Evolutionary conservation across 2,113 vertebrate species (phyloP).

Genomic region (Phodopus roborovskii): DNA sequence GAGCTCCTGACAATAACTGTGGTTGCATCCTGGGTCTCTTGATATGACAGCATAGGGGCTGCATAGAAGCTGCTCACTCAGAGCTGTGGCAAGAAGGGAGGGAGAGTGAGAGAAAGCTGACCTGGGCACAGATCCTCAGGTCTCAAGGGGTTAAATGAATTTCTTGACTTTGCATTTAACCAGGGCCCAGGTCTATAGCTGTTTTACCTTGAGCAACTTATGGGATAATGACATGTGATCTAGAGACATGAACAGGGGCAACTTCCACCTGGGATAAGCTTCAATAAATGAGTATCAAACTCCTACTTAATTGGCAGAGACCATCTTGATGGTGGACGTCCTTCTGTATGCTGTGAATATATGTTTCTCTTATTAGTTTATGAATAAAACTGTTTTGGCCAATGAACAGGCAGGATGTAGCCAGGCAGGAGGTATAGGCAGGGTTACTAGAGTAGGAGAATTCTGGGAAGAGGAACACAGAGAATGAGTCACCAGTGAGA

Average conservation of each 20-base stretch:
- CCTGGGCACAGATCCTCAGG: background rate
- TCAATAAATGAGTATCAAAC: background rate
- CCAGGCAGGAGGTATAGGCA: no score
- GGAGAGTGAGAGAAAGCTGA: background rate
- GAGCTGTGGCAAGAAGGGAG: background rate
- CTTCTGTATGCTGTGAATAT: no score
- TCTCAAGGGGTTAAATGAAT: background rate
- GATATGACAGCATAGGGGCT: background rate
- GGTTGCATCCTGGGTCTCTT: background rate
- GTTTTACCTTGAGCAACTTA: slow-evolving; percentile 58
- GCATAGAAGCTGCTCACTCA: background rate
- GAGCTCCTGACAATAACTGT: background rate
- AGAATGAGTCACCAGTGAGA: no score
- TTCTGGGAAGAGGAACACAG: no score
- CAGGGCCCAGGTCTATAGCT: slow-evolving; percentile 60
- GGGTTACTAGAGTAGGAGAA: no score
- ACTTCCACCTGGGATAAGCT: background rate
- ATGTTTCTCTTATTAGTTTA: no score
- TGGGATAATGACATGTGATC: background rate
- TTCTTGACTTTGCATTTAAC: slow-evolving; percentile 78
- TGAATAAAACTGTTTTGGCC: no score
- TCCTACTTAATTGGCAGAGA: background rate
- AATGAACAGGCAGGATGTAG: no score
- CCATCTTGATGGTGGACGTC: no score
- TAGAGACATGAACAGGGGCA: background rate